Evolutionary conservation across 1,140 invertebrate genomes (phyloP).

Genomic region (Ceratoteleas bidentatus): DNA sequence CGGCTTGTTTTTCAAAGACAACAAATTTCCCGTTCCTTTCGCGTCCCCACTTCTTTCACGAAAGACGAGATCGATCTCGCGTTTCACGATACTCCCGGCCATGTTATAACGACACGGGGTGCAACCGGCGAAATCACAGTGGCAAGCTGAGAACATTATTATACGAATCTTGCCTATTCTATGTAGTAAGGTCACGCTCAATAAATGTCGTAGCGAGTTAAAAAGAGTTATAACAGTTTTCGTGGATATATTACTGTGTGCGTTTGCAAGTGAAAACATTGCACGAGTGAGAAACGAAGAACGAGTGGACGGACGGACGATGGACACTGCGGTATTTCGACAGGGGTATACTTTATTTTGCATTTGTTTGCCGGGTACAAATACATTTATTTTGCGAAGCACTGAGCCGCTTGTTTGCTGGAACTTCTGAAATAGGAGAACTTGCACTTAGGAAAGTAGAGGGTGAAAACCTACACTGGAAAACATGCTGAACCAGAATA

Average conservation of each 20-base stretch:
- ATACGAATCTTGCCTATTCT: conserved; percentile 76
- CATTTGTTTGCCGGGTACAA: neutral
- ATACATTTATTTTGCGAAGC: too few relatives aligned
- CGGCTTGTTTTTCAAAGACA: neutral
- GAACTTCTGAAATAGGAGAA: too few relatives aligned
- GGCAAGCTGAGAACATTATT: conserved; percentile 57
- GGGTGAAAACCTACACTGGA: too few relatives aligned
- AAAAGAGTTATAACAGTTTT: conserved; percentile 62
- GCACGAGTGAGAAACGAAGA: too few relatives aligned
- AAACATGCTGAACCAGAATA: too few relatives aligned
- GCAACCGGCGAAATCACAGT: conserved; percentile 30
- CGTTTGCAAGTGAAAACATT: conserved; percentile 51
- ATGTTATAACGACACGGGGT: conserved; percentile 36
- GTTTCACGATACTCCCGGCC: conserved; percentile 40
- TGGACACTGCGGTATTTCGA: too few relatives aligned
- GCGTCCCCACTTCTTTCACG: conserved; percentile 19
- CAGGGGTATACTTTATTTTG: too few relatives aligned
- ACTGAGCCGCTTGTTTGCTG: too few relatives aligned
- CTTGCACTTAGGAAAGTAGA: too few relatives aligned
- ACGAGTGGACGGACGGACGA: conserved; percentile 26
- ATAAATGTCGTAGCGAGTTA: conserved; percentile 75
- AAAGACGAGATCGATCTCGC: conserved; percentile 12
- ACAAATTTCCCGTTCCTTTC: conserved; percentile 8
- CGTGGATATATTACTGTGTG: conserved; percentile 46
- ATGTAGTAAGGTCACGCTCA: conserved; percentile 78